Percentiles rank a stretch among this genome's conserved stretches.
Evolutionary conservation across 2,888 invertebrate genomes (phyloP).

Genomic region (Drosophila eohydei): DNA sequence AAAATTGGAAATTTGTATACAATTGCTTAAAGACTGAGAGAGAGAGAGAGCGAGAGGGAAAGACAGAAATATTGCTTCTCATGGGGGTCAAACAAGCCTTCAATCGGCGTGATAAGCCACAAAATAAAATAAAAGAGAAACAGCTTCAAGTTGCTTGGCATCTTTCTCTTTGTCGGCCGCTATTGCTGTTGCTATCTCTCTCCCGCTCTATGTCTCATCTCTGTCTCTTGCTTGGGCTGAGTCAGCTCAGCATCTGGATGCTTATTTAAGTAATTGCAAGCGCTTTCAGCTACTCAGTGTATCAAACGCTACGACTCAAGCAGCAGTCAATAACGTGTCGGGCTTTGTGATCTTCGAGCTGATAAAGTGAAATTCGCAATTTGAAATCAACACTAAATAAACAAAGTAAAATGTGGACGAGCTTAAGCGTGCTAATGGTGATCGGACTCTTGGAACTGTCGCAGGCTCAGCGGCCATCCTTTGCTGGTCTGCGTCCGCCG

Average conservation of each 20-base stretch:
- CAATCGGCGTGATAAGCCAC: slow-evolving; percentile 28
- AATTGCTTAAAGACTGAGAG: not conserved
- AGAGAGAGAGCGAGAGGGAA: not conserved
- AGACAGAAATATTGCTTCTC: not conserved
- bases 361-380: slow-evolving; percentile 51
- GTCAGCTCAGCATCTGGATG: slow-evolving; percentile 49
- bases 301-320: slow-evolving; percentile 46
- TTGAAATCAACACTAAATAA: not conserved
- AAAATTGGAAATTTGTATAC: slow-evolving; percentile 11
- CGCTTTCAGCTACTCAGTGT: slow-evolving; percentile 26
- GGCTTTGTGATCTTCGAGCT: not conserved
- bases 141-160: slow-evolving; percentile 3
- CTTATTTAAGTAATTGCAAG: slow-evolving; percentile 65
- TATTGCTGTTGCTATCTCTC: not conserved
- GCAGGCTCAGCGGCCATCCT: slow-evolving; percentile 87
- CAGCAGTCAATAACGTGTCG: slow-evolving; percentile 28
- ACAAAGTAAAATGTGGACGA: slow-evolving; percentile 39
- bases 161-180: slow-evolving; percentile 1
- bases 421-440: slow-evolving; percentile 31
- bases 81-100: slow-evolving; percentile 12
- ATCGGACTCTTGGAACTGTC: slow-evolving; percentile 34
- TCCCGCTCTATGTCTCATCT: not conserved
- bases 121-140: not conserved
- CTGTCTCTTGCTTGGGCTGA: slow-evolving; percentile 11
- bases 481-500: slow-evolving; percentile 87